Percentiles rank a stretch among this genome's conserved stretches.
phyloP scores from a whole-genome alignment of 92 coral and sea anemone genomes.

The Epizoanthus rinbou region DNA sequence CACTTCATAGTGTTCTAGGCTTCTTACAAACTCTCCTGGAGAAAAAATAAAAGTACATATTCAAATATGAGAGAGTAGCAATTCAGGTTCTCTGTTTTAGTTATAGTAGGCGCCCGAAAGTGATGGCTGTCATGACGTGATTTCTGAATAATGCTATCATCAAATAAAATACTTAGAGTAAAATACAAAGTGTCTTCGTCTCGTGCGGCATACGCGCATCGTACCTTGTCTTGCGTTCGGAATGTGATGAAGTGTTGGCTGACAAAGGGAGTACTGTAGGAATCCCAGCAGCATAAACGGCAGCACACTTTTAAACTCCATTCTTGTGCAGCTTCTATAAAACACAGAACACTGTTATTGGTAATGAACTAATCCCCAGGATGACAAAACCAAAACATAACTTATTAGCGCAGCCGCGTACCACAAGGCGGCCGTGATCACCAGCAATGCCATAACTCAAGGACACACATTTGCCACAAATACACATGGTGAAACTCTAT shows the following conservation, averaged over 20 bases:
- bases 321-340: constrained; percentile 1
- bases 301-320: constrained; percentile 22
- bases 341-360: background rate
- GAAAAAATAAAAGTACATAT: background rate
- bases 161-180: background rate
- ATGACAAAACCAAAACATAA: constrained; percentile 3
- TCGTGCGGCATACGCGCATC: background rate
- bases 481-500: constrained; percentile 2
- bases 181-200: background rate
- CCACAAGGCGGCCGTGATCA: background rate
- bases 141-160: constrained; percentile 30
- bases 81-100: background rate
- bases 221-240: constrained; percentile 38
- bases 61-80: background rate
- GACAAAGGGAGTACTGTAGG: constrained; percentile 32
- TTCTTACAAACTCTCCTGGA: constrained; percentile 45
- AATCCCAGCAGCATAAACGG: constrained; percentile 11
- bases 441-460: background rate
- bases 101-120: background rate
- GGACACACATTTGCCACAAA: background rate
- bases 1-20: constrained; percentile 46
- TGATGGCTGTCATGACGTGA: background rate
- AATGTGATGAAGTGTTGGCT: constrained; percentile 29
- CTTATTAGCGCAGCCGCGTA: background rate
- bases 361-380: background rate